Conservation (phyloP, 2,888 invertebrate species). For the Megaustenia siamemsis region DNA sequence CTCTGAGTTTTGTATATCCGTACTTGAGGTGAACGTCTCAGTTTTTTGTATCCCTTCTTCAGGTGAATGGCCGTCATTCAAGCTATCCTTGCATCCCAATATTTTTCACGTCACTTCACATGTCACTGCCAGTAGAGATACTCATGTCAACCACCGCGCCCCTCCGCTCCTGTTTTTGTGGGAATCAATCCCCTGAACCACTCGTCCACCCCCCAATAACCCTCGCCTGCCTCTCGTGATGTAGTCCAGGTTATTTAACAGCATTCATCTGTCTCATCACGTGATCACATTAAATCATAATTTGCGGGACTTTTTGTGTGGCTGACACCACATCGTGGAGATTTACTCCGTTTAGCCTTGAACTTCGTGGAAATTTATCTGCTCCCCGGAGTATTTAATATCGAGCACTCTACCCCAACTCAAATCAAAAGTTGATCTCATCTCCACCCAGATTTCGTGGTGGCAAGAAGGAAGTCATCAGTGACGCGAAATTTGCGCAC, state of each 20-base stretch:
- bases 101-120: conserved; percentile 43
- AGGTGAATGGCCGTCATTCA: neutral
- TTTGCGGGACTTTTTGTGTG: neutral
- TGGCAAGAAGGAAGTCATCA: conserved; percentile 33
- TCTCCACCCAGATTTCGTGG: neutral
- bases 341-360: neutral
- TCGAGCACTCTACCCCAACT: neutral
- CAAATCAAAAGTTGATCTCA: conserved; percentile 14
- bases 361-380: neutral
- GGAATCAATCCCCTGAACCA: neutral
- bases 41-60: conserved; percentile 22
- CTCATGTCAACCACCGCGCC: conserved; percentile 3
- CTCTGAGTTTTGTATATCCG: conserved; percentile 23
- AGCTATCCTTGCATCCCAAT: conserved; percentile 11
- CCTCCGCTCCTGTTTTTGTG: neutral
- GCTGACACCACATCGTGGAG: neutral
- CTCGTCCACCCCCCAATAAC: neutral
- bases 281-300: conserved; percentile 19
- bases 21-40: neutral
- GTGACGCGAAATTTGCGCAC: neutral
- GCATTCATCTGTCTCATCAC: neutral
- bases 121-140: conserved; percentile 17
- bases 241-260: neutral
- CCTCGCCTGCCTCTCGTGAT: neutral
- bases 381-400: neutral